Base-by-base conservation (phyloP, 2,888 invertebrate genomes). In the Altica lythri region DNA sequence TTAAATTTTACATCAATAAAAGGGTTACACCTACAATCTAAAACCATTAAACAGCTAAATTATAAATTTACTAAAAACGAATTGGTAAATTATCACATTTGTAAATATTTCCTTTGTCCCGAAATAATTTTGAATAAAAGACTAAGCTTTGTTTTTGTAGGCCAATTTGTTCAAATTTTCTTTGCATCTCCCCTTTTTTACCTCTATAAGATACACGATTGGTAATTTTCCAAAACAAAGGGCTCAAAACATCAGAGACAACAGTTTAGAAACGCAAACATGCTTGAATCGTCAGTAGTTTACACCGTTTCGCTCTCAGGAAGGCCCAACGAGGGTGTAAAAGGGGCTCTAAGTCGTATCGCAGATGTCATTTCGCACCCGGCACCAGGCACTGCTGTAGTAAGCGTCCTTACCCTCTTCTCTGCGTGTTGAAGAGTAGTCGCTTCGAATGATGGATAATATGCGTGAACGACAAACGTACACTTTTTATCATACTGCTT, bases 221-320 rank as follows among this genome's bases (percentile, higher is more conserved):
- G 9, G 16, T 34, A 34, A 34, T 34, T 14, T 34, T 34, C 4
- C 16, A 9, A 34, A 18, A 18, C 17, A 12, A 42, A 43, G 4
- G 30, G 10, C 8, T 8, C 29, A 12, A 43, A 48, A 48, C 38
- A 30, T 30, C 48, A 40, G 10, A 38, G 30, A 38, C 16, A 38
- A 32, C 44, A 44, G 29, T 44, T 44, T 44, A 32, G 30, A 32
- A 45, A 45, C 13, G 45, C 45, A 45, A 45, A 45, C 45, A 45
- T n/a, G 30, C 44, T 27, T 42, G 25, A 42, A 42, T 42, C 27
- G 42, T 12, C 29, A 18, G 18, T 10, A 25, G 22, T 44, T 44
- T 19, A 48, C 48, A 48, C 29, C 27, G 48, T 48, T 48, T 48
- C 29, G 29, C 48, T 48, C 18, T 48, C 38, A 38, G 29, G 18